Conservation (phyloP, 1,140 invertebrate species). For the Drosophila murphyi region DNA sequence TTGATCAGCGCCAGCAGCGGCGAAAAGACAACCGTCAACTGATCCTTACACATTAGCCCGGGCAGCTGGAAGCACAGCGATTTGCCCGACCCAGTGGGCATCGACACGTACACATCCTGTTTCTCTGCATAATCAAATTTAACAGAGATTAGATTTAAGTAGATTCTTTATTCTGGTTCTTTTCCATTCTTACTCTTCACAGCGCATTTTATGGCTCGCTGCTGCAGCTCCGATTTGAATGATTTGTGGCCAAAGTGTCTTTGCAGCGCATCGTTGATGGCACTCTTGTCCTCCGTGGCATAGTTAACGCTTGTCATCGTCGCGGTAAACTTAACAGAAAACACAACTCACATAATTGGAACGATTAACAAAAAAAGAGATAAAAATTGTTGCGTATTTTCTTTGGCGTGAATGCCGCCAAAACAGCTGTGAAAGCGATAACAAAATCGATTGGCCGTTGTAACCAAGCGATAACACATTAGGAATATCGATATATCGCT, state of each 20-base stretch:
- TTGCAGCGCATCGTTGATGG: conserved; percentile 52
- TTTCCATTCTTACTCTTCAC: conserved; percentile 67
- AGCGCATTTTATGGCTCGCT: conserved; percentile 68
- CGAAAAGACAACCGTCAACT: conserved; percentile 95
- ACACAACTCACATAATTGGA: conserved; percentile 6
- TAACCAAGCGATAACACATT: background rate
- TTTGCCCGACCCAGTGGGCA: conserved; percentile 98
- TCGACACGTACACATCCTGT: conserved; percentile 92
- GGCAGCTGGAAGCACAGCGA: conserved; percentile 97
- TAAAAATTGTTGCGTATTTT: conserved; percentile 42
- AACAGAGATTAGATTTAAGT: background rate
- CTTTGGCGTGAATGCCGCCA: conserved; percentile 43
- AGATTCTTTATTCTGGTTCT: background rate
- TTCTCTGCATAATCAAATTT: conserved; percentile 86
- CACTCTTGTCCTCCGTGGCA: conserved; percentile 46
- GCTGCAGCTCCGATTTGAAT: conserved; percentile 80
- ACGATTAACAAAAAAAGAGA: conserved; percentile 2
- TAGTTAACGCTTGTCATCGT: background rate
- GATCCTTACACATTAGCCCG: conserved; percentile 89
- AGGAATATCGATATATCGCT: background rate
- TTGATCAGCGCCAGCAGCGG: conserved; percentile 95
- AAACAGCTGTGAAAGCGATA: conserved; percentile 45
- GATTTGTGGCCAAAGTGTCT: conserved; percentile 67
- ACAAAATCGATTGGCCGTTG: background rate
- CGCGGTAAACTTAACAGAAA: conserved; percentile 13